Base-by-base conservation (phyloP, 2,888 invertebrate genomes). In the Phymatocera aterrima region DNA sequence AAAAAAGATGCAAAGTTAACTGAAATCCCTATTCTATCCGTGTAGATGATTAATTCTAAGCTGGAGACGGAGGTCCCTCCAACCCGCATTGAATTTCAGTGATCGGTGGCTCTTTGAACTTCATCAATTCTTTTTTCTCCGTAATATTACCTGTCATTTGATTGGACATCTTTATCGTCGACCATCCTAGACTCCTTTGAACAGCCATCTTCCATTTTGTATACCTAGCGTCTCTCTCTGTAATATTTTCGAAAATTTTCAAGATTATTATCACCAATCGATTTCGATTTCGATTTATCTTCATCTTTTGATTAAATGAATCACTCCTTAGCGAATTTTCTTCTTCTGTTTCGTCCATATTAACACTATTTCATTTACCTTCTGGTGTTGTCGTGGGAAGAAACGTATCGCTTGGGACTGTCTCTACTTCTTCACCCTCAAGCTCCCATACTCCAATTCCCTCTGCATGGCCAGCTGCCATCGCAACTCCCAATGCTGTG, bases 121-220 rank as follows among this genome's bases (percentile, higher is more conserved):
- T 74, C 18, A n/a, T n/a, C n/a, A 74, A 24, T 74, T 70, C 72
- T 78, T 74, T 72, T 24, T 10, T 15, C 28, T 3, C 21, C 51
- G 40, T 46, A 37, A 46, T 79, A 81, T 92, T 94, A 95, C 95
- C 95, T 94, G 96, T 96, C 95, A 96, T 96, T 61, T 93, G 92
- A 84, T 93, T 91, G 8, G 95, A 94, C 90, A 94, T 95, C 89
- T 95, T 95, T 4, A 93, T 93, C 0, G 94, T 93, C 24, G 95
- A 96, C 98, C 98, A 98, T 80, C 97, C 96, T 84, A 98, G 93
- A 48, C 97, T 96, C 40, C 98, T 93, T 87, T 97, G 95, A 1
- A 99, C 97, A 0, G 98, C 98, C 94, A 96, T 96, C 91, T 97
- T 98, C 98, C 98, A 98, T 91, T 96, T 96, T 6, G 94, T 95